These are phyloP conservation scores for Diplogasteroides magnus DNA, from an alignment of 1,140 invertebrate species.

Conservation along the genomic window DNA sequence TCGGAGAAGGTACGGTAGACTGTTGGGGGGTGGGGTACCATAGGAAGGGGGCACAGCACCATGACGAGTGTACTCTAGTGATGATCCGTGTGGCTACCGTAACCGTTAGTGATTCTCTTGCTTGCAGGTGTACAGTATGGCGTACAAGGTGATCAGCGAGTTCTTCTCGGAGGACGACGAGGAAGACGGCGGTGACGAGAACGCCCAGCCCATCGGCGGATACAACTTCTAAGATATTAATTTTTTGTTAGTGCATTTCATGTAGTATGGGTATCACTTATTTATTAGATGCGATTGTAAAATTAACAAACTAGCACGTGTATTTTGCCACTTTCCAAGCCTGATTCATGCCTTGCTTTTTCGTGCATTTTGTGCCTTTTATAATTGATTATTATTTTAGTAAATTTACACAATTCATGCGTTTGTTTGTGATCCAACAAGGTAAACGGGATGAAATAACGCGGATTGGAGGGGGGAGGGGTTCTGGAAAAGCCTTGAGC, in stretches of 20 bases:
- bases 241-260: not conserved
- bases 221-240: slow-evolving; percentile 11
- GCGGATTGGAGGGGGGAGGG: too few species aligned
- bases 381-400: not conserved
- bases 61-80: too few species aligned
- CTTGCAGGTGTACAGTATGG: slow-evolving; percentile 15
- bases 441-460: too few species aligned
- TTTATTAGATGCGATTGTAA: too few species aligned
- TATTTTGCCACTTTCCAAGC: too few species aligned
- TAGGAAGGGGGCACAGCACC: too few species aligned
- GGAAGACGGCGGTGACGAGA: not conserved
- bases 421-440: too few species aligned
- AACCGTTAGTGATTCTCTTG: not conserved
- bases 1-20: slow-evolving; percentile 18
- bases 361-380: too few species aligned
- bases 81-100: too few species aligned
- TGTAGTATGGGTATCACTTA: too few species aligned
- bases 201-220: not conserved
- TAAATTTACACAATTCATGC: not conserved
- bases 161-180: slow-evolving; percentile 21
- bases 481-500: too few species aligned
- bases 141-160: slow-evolving; percentile 15
- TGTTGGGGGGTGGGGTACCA: not conserved
- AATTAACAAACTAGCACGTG: too few species aligned
- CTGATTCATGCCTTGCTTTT: not conserved